Conservation (phyloP, 2,888 invertebrate species). For the Tholera decimalis region DNA sequence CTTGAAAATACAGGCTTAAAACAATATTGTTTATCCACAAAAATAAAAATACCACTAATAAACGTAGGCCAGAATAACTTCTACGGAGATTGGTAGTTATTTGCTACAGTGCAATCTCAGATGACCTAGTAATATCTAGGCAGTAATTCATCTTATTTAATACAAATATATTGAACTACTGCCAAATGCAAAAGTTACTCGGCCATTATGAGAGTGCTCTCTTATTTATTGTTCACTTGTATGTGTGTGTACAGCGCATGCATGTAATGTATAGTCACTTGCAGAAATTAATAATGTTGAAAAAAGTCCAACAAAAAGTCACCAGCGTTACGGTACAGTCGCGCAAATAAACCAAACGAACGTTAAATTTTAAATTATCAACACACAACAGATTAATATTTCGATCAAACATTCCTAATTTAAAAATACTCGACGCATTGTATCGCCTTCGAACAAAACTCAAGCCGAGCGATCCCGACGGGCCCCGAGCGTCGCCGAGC, state of each 20-base stretch:
- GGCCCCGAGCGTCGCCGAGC: constrained; percentile 62
- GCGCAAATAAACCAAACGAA: constrained; percentile 27
- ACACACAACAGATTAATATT: constrained; percentile 37
- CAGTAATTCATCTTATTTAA: constrained; percentile 75
- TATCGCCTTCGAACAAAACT: constrained; percentile 45
- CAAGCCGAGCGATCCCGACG: constrained; percentile 51
- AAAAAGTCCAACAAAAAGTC: constrained; percentile 52
- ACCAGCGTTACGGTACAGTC: constrained; percentile 47
- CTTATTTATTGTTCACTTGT: constrained; percentile 60
- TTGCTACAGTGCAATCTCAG: constrained; percentile 43
- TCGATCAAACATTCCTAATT: constrained; percentile 55
- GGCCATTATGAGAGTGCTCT: constrained; percentile 62
- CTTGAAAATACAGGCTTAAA: no score
- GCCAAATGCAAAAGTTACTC: constrained; percentile 76
- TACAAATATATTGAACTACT: constrained; percentile 76
- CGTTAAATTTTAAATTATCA: constrained; percentile 35
- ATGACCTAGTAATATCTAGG: constrained; percentile 63
- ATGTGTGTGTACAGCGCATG: constrained; percentile 31
- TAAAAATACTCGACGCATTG: constrained; percentile 54
- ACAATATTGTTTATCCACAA: no score
- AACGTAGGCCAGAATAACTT: constrained; percentile 1
- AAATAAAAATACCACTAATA: not conserved
- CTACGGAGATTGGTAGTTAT: constrained; percentile 16
- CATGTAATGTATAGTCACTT: constrained; percentile 47
- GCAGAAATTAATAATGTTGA: constrained; percentile 61